These are phyloP conservation scores for Falco berigora DNA, from an alignment of 2,797 vertebrate species.

Conservation along the genomic window DNA sequence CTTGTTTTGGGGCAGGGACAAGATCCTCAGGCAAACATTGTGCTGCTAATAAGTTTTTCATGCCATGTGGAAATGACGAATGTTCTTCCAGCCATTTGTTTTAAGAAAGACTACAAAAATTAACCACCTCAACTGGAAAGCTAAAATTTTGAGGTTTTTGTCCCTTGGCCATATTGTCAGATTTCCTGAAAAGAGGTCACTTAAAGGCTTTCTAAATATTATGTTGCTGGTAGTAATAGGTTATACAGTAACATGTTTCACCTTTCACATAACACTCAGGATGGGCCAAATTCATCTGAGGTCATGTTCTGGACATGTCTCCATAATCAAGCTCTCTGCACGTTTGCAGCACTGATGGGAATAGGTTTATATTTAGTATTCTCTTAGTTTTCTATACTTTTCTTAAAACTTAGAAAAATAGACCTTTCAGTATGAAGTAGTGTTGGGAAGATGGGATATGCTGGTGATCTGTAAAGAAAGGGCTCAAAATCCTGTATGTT, in stretches of 20 bases:
- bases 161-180: background rate
- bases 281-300: conserved; percentile 28
- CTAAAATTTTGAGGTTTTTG: background rate
- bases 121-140: background rate
- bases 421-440: background rate
- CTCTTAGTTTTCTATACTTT: background rate
- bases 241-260: background rate
- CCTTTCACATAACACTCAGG: background rate
- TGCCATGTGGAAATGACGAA: background rate
- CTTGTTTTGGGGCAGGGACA: background rate
- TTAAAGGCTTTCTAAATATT: background rate
- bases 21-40: background rate
- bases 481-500: background rate
- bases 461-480: background rate
- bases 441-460: background rate
- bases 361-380: background rate
- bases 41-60: background rate
- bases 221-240: background rate
- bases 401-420: background rate
- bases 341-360: background rate
- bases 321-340: background rate
- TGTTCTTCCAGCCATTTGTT: background rate
- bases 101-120: background rate
- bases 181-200: background rate
- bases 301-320: conserved; percentile 27